Conservation (phyloP, 2,888 invertebrate species). For the Rhogogaster chlorosoma region DNA sequence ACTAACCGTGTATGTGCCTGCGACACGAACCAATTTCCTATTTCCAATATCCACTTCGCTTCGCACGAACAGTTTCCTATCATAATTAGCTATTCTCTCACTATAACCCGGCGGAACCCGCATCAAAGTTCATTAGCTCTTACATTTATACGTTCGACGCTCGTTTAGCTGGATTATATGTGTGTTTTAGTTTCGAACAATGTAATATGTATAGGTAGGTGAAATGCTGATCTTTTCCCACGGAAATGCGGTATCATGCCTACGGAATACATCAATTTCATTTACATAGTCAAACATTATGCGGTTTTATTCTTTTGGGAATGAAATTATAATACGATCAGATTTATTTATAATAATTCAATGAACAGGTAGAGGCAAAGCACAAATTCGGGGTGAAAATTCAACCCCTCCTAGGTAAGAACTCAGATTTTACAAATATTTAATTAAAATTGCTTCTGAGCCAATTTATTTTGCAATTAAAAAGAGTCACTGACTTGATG, state of each 20-base stretch:
- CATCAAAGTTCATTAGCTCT: conserved; percentile 44
- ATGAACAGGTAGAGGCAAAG: background rate
- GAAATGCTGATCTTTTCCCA: conserved; percentile 7
- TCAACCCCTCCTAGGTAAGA: background rate
- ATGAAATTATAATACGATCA: background rate
- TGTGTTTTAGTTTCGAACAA: background rate
- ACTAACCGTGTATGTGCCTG: conserved; percentile 54
- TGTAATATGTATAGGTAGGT: background rate
- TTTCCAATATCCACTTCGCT: conserved; percentile 68
- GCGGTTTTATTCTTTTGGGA: too few relatives aligned
- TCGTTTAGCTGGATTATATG: background rate
- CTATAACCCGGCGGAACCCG: conserved; percentile 21
- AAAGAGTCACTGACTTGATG: background rate
- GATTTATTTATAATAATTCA: background rate
- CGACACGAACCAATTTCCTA: conserved; percentile 58
- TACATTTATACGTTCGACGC: conserved; percentile 34
- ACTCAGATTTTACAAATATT: background rate
- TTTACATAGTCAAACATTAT: conserved; percentile 13
- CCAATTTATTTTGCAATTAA: background rate
- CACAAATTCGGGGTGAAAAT: background rate
- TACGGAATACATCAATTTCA: background rate
- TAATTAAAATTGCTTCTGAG: background rate
- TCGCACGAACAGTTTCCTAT: conserved; percentile 61
- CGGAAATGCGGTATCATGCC: background rate
- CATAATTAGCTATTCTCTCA: conserved; percentile 57